These are phyloP conservation scores for Trachelus troglodyta DNA, from an alignment of 2,888 invertebrate genomes.

Conservation along the genomic window DNA sequence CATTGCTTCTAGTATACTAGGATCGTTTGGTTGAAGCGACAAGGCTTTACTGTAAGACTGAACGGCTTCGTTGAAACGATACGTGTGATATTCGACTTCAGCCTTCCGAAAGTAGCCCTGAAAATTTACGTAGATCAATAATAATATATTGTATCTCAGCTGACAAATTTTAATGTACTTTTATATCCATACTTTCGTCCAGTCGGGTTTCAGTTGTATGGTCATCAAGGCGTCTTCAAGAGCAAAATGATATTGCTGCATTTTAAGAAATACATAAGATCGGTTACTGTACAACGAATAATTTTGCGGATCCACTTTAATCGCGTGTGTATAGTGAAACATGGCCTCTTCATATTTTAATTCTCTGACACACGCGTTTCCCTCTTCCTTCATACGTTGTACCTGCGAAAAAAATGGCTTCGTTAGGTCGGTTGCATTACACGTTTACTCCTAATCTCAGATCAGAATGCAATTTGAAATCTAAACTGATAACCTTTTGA, in stretches of 20 bases:
- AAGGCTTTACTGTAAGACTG: conserved; percentile 77
- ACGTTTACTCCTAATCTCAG: not conserved
- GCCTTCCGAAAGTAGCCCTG: conserved; percentile 80
- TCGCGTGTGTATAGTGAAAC: conserved; percentile 82
- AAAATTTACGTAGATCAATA: conserved; percentile 22
- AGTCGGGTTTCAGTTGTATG: conserved; percentile 78
- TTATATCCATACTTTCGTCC: conserved; percentile 76
- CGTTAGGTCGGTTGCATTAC: not conserved
- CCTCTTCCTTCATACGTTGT: conserved; percentile 73
- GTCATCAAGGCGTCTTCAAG: conserved; percentile 83
- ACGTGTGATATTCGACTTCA: conserved; percentile 78
- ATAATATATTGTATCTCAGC: not conserved
- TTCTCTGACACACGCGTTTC: conserved; percentile 81
- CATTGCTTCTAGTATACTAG: conserved; percentile 73
- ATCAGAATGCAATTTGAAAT: not conserved
- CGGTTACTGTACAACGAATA: conserved; percentile 82
- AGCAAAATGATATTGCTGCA: conserved; percentile 81
- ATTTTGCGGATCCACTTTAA: conserved; percentile 79
- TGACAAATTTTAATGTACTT: not conserved
- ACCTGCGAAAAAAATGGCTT: conserved; percentile 36
- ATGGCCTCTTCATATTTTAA: conserved; percentile 81
- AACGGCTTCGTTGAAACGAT: conserved; percentile 75
- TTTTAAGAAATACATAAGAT: conserved; percentile 82
- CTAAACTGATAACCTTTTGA: not conserved
- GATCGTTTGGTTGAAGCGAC: conserved; percentile 75